These are phyloP conservation scores for Caranx ignobilis DNA, from an alignment of 2,113 vertebrate species.

Conservation along the genomic window DNA sequence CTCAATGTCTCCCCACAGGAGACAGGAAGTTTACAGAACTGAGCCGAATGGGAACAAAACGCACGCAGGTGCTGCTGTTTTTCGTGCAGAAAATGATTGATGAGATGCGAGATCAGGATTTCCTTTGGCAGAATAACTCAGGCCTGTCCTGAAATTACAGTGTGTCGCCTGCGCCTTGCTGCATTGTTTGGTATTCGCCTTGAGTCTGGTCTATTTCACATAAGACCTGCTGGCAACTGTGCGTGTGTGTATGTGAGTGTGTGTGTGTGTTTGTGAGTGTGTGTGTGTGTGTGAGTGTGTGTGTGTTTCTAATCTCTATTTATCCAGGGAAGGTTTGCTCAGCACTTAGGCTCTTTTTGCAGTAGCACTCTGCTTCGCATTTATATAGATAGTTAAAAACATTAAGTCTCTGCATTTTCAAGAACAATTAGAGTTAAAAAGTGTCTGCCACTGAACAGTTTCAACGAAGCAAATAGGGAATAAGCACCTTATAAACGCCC, in stretches of 20 bases:
- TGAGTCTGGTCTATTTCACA: constrained; percentile 51
- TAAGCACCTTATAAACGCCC: constrained; percentile 33
- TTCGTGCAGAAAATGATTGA: constrained; percentile 59
- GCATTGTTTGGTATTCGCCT: constrained; percentile 54
- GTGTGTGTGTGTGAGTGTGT: constrained; percentile 15
- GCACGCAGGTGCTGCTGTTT: constrained; percentile 37
- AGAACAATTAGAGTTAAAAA: constrained; percentile 35
- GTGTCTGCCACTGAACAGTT: constrained; percentile 40
- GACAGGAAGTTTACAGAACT: constrained; percentile 51
- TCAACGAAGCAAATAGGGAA: constrained; percentile 29
- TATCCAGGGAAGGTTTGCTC: constrained; percentile 65
- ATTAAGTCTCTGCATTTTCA: constrained; percentile 35
- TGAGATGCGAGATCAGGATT: constrained; percentile 60
- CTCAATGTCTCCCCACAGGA: constrained; percentile 38
- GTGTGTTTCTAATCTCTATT: constrained; percentile 66
- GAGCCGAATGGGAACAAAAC: constrained; percentile 45
- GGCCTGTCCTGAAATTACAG: constrained; percentile 54
- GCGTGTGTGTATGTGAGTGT: constrained; percentile 14
- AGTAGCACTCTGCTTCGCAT: constrained; percentile 23
- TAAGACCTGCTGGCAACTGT: constrained; percentile 38
- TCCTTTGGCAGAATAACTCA: constrained; percentile 56
- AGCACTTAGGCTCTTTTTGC: constrained; percentile 58
- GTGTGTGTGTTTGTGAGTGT: neutral
- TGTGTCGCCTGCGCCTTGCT: constrained; percentile 9
- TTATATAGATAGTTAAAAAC: constrained; percentile 51